These are phyloP conservation scores for Sericinus montela DNA, from an alignment of 2,888 invertebrate genomes.

Conservation along the genomic window DNA sequence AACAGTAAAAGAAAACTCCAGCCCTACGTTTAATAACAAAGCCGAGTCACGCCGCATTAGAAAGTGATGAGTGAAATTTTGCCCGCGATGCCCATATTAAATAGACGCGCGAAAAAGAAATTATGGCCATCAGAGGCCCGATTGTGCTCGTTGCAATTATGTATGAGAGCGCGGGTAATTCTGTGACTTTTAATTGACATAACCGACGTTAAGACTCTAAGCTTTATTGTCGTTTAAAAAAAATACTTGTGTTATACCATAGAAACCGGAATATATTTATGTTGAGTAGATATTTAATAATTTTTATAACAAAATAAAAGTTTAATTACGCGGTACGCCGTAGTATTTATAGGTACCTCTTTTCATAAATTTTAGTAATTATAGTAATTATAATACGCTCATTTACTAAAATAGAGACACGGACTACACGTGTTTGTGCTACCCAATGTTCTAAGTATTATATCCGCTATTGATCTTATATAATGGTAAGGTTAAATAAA, in stretches of 20 bases:
- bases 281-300: too few species aligned
- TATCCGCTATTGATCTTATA: too few species aligned
- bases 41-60: conserved; percentile 23
- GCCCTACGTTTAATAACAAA: conserved; percentile 15
- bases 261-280: not conserved
- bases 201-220: too few species aligned
- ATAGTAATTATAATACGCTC: too few species aligned
- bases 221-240: not conserved
- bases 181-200: not conserved
- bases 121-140: conserved; percentile 18
- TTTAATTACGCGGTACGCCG: too few species aligned
- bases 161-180: conserved; percentile 1
- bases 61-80: conserved; percentile 30
- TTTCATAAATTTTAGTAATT: too few species aligned
- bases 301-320: too few species aligned
- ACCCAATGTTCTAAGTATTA: too few species aligned
- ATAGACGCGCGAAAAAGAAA: conserved; percentile 26
- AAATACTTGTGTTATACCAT: not conserved
- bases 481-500: too few species aligned
- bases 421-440: too few species aligned
- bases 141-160: conserved; percentile 18
- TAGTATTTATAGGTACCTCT: too few species aligned
- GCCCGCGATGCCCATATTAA: conserved; percentile 23
- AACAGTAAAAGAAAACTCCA: not conserved
- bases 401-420: too few species aligned